Percentiles rank a stretch among this genome's conserved stretches.
Conservation (phyloP, 2,888 invertebrate genomes). For the Andrena fulva region DNA sequence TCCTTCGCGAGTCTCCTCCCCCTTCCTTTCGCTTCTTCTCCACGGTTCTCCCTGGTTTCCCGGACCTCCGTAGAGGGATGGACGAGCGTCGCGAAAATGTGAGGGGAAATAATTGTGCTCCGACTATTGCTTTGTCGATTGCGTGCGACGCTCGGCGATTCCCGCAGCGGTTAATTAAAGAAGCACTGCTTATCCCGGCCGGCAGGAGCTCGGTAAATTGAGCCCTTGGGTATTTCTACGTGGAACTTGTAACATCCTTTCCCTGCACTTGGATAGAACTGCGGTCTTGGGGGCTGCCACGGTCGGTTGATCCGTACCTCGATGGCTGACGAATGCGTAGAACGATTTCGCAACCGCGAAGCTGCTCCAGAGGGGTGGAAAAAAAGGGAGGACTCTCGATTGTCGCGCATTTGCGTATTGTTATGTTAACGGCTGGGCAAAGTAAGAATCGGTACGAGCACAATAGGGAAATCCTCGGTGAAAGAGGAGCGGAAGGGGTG, state of each 20-base stretch:
- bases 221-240: neutral
- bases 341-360: neutral
- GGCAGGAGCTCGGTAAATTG: conserved; percentile 1
- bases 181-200: conserved; percentile 12
- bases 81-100: conserved; percentile 20
- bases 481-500: conserved; percentile 54
- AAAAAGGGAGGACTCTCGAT: conserved; percentile 19
- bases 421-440: conserved; percentile 82
- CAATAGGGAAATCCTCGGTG: conserved; percentile 78
- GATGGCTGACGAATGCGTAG: neutral
- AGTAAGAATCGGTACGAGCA: conserved; percentile 82
- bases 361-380: neutral
- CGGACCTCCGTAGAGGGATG: conserved; percentile 24
- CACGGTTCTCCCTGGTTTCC: conserved; percentile 11
- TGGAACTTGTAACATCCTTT: neutral
- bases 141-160: conserved; percentile 42
- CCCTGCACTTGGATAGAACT: neutral
- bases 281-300: neutral
- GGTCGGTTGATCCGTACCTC: neutral
- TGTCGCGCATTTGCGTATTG: conserved; percentile 78
- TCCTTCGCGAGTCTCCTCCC: conserved; percentile 64
- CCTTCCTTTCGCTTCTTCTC: conserved; percentile 45
- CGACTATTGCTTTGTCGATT: conserved; percentile 54
- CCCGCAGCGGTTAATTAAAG: conserved; percentile 45
- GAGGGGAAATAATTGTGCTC: conserved; percentile 25